Evolutionary conservation across 2,797 vertebrate genomes (phyloP), one percentile per base, ranked within the genome.

Genomic region (Sparidentex hasta): DNA sequence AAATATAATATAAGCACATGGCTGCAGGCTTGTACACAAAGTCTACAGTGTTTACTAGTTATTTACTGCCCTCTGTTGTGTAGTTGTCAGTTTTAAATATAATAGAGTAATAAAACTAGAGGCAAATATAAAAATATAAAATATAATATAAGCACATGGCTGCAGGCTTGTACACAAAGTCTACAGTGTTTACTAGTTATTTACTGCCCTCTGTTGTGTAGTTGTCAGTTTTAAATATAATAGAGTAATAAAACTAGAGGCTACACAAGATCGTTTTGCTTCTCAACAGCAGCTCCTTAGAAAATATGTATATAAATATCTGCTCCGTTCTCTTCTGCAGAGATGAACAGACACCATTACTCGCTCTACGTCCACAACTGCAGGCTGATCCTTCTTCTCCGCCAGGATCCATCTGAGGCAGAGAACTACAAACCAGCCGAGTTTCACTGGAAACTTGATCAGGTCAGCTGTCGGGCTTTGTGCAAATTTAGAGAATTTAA

Each of bases 311-410:
- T 33, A 7, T 33, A 33, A 33, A 33, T 55, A 14, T 64, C 27
- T 29, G 14, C 21, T 65, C 33, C 78, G 2, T 77, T 80, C 57
- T 66, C 21, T 44, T 18, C 59, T 48, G 51, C 94, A 99, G 98
- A 98, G 20, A 98, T 98, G 98, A 99, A 97, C 94, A 95, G 98
- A 61, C 98, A 99, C 84, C 98, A 97, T 86, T 99, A 97, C 78
- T 95, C 97, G 0, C 95, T 99, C 5, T 99, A 98, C 0, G 93
- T 99, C 23, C 98, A 99, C 87, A 99, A 96, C 93, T 99, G 98
- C 90, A 94, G 97, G 9, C 95, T 99, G 1, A 95, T 97, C 20
- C 96, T 99, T 76, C 97, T 99, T 27, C 95, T 99, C 71, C 98
- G 98, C 38, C 98, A 99, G 89, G 97, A 99, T 0, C 97, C 97